Base-by-base conservation (phyloP, 2,888 invertebrate species). In the Coelinius sp. region DNA sequence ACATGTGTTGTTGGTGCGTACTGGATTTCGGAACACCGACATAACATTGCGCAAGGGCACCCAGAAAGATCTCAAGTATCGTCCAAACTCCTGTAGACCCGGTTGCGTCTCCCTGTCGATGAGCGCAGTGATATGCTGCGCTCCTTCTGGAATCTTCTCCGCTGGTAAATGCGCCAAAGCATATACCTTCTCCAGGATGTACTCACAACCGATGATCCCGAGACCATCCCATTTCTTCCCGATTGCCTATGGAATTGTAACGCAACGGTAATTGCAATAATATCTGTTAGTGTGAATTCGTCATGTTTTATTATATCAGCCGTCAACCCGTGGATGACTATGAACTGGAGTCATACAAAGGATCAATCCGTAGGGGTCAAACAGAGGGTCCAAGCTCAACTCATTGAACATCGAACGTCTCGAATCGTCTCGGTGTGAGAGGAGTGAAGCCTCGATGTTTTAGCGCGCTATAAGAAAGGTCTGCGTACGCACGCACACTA, bases 1-100 rank as follows among this genome's bases (percentile, higher is more conserved):
- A 44, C 68, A 68, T 35, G 68, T 22, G 41, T 68, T 68, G 24
- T 68, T 68, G 20, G 68, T 68, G 38, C 68, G 68, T 25, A 68
- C 59, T 59, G 68, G 56, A 46, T 68, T 68, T 31, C 41, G 56
- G 59, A 38, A 52, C 24, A 52, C 52, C 7, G 52, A 52, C 52
- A 52, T 52, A 10, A 52, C 2, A 12, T 52, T 12, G 17, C 22
- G 22, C 8, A 68, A 68, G 5, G 59, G 59, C 6, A 59, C 41
- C 44, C 59, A 59, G 62, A 59, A 68, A 22, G 27, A 41, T 62
- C 68, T 68, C 12, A 68, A 10, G 20, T 68, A 68, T n/a, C 17
- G n/a, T n/a, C 68, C 68, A 20, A 68, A 62, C 6, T 6, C 46
- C 12, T 62, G 62, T 17, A 62, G 59, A 41, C 27, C 27, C 8